Base-by-base conservation (phyloP, 2,888 invertebrate species). In the Ophioninae sp. region DNA sequence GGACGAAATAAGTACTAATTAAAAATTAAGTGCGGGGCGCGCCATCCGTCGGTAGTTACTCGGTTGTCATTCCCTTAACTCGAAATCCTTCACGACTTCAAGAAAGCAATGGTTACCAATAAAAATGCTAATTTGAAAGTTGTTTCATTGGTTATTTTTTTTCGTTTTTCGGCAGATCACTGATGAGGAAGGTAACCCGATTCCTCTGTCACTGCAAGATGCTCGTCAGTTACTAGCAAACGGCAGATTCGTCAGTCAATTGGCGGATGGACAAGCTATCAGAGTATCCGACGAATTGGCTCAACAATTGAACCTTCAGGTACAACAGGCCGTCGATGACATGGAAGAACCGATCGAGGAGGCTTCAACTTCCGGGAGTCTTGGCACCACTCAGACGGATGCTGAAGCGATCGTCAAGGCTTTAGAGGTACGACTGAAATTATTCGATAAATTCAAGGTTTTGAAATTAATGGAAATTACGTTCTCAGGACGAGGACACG, bases 131-230 rank as follows among this genome's bases (percentile, higher is more conserved):
- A 1, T 30, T 30, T 30, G 30, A 5, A 61, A 64, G 57, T 72
- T 75, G 10, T 23, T 23, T 79, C n/a, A 62, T 41, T 59, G 61
- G 61, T 10, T 64, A n/a, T 62, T 73, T 37, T 3, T 39, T 44
- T 64, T 88, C 89, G 6, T 2, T 56, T 64, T 64, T 88, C 90
- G 10, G 70, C 93, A 96, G 94, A 94, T 96, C 82, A 95, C 95
- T 0, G 96, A 96, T 90, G 95, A 95, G 89, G 94, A 95, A 77
- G 96, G 96, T 39, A 96, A 96, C 91, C 95, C 95, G 1, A 93
- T 95, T 74, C 95, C 95, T 87, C 94, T 96, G 88, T 95, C 95
- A 0, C 95, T 96, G 91, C 95, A 95, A 86, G 96, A 96, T 89
- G 96, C 96, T 37, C 95, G 95, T 68, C 94, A 95, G 77, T 94